Evolutionary conservation across 2,888 invertebrate genomes (phyloP), one percentile per base, ranked within the genome.

Genomic region (Melanophora roralis): DNA sequence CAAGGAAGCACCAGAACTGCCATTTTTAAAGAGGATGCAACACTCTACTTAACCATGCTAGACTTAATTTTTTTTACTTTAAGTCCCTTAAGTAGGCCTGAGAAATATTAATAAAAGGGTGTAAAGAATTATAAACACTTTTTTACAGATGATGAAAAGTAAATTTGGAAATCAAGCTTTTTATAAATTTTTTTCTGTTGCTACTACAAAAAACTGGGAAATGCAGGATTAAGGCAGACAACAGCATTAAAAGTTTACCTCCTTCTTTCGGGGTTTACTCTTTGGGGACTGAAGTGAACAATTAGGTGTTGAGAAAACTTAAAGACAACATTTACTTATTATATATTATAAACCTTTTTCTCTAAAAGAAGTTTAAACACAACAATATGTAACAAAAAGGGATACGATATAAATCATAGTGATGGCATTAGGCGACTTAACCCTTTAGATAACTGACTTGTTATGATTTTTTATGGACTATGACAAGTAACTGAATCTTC

Each of bases 341-440:
- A n/a, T n/a, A n/a, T n/a, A 27, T 5, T 27, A 27, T 27, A 27
- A 27, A 27, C 3, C 6, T 27, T 27, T 27, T 27, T 27, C 3
- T 27, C 6, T 27, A 6, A 6, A 3, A 6, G 3, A 5, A 27
- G 27, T 27, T 27, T 27, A 3, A 27, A 27, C 3, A 6, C 4
- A 6, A 5, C 27, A 27, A 3, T 27, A 27, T 1, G 7, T 11
- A 23, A 14, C 3, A 6, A 12, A 49, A 11, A 2, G 7, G 12
- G 9, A 53, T 32, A 53, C 2, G 19, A 32, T 38, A 79, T 79
- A 86, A 86, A 87, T 87, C 88, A 88, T 87, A 88, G 88, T 87
- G 87, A 88, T 86, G 88, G 86, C 86, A 87, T 87, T 88, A 87
- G 88, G 87, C 88, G 88, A 87, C 88, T 88, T 87, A 87, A 88